Evolutionary conservation across 2,113 vertebrate species (phyloP), one percentile per base, ranked within the genome.

Genomic region (Pseudorectes ferrugineus): DNA sequence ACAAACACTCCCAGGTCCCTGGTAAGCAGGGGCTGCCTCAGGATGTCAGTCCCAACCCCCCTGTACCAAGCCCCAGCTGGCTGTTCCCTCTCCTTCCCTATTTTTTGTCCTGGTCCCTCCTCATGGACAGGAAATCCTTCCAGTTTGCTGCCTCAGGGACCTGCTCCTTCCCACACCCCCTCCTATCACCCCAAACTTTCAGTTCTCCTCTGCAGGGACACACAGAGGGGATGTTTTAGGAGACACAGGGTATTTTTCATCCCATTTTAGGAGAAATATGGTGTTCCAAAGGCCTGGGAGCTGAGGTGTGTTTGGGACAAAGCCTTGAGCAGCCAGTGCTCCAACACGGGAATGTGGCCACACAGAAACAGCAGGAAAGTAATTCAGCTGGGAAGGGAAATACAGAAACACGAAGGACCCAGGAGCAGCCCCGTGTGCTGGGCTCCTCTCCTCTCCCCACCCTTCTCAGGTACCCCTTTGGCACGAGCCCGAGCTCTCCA

Each of bases 371-470:
- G 12, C 1, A 31, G 28, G 42, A 26, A n/a, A 28, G 16, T 0
- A 48, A 79, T 22, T 36, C 71, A 35, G 10, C 28, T 8, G 38
- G 66, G 33, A 45, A 33, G 63, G 38, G 33, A 72, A 29, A 54
- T 2, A 3, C 12, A 76, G 59, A 52, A 25, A 26, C 55, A 78
- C 61, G 22, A 12, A 72, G 36, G 42, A 14, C 4, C 1, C 14
- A 23, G 0, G 5, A 85, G 45, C 31, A 45, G 0, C 1, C 3
- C 36, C 17, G 14, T 1, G 18, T 11, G 14, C 9, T 16, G 19
- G 14, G 58, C 48, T 78, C 36, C 54, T 4, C 70, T 65, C 48
- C 52, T 10, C 82, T 43, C 54, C 57, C 9, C 79, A 49, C 5
- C 59, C 18, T 28, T 13, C 86, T 23, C 54, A 70, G 71, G 57